Base-by-base conservation (phyloP, 2,113 vertebrate genomes). In the Morone saxatilis region DNA sequence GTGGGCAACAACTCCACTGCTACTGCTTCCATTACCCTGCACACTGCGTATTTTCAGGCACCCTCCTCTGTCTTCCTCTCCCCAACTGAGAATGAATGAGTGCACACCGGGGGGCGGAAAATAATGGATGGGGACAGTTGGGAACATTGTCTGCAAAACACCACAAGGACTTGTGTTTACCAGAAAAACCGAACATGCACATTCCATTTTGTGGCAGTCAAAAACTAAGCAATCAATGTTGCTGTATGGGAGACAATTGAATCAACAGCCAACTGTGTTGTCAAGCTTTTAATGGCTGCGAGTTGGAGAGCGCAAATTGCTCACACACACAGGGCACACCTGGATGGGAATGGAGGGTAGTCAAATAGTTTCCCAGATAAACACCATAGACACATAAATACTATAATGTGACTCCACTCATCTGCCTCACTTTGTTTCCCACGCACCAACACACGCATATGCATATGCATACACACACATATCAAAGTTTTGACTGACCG, bases 91-190 rank as follows among this genome's bases (percentile, higher is more conserved):
- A 84, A 75, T 88, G 89, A 92, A 92, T 80, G 87, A 89, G 79
- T 57, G 78, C 75, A 73, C 89, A 90, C 72, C 17, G 7, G 80
- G 86, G 77, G 83, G 78, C 53, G 19, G 74, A 51, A 77, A 74
- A 89, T 91, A 91, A 91, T 90, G 78, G 89, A 91, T 85, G 84
- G 74, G 79, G 81, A 82, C 82, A 85, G 79, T 86, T 86, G 59
- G 83, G 81, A 86, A 89, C 88, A 87, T 87, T 87, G 82, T 86
- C 89, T 78, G 86, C 50, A 54, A 80, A 85, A 78, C 81, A 81
- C 73, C 76, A 83, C 41, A 4, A 85, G 88, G 73, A 88, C 84
- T 86, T 71, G 36, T 88, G 81, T 87, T 88, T 77, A 90, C 65
- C 79, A 84, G 78, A 77, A 75, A 76, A 84, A 79, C 19, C 20